A percentile compares a stretch with the other conserved stretches of the same genome.
Evolutionary conservation across 30 jellyfish, hydroid and myxozoan species (phyloP).

Genomic region (Aurelia sp.): DNA sequence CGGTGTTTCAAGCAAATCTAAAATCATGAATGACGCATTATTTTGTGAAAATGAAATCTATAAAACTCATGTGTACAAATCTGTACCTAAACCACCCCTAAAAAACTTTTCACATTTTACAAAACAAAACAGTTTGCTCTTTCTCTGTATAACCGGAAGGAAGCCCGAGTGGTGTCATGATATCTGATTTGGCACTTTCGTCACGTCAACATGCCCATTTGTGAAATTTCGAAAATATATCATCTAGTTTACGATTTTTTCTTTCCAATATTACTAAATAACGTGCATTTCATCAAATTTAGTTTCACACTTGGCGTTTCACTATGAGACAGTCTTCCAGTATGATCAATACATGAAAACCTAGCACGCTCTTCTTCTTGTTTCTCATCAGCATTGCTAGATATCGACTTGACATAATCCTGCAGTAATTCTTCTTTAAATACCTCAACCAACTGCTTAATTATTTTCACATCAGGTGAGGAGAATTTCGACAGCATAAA

Average conservation of each 20-base stretch:
- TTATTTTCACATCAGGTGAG: slow-evolving; percentile 45
- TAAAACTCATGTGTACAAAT: too few relatives aligned
- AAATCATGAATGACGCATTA: too few relatives aligned
- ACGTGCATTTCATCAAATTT: slow-evolving; percentile 43
- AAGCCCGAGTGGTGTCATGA: too few relatives aligned
- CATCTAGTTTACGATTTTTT: not conserved
- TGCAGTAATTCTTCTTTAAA: slow-evolving; percentile 28
- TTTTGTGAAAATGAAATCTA: too few relatives aligned
- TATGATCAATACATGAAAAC: slow-evolving; percentile 42
- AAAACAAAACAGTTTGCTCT: too few relatives aligned
- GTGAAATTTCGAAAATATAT: too few relatives aligned
- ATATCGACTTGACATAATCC: slow-evolving; percentile 30
- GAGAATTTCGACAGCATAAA: slow-evolving; percentile 33
- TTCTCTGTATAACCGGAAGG: too few relatives aligned
- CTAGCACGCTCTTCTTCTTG: slow-evolving; percentile 24
- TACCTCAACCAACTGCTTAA: slow-evolving; percentile 39
- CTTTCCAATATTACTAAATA: slow-evolving; percentile 29
- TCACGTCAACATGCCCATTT: too few relatives aligned
- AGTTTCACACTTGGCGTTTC: slow-evolving; percentile 62
- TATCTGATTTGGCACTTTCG: too few relatives aligned
- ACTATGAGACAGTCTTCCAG: slow-evolving; percentile 25
- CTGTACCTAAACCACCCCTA: too few relatives aligned
- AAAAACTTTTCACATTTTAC: too few relatives aligned
- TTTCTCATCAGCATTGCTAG: slow-evolving; percentile 20
- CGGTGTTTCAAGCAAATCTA: too few relatives aligned